Percentiles rank a stretch among this genome's conserved stretches.
These are phyloP conservation scores for Sphaerophoria taeniata DNA, from an alignment of 2,888 invertebrate species.

Conservation along the genomic window DNA sequence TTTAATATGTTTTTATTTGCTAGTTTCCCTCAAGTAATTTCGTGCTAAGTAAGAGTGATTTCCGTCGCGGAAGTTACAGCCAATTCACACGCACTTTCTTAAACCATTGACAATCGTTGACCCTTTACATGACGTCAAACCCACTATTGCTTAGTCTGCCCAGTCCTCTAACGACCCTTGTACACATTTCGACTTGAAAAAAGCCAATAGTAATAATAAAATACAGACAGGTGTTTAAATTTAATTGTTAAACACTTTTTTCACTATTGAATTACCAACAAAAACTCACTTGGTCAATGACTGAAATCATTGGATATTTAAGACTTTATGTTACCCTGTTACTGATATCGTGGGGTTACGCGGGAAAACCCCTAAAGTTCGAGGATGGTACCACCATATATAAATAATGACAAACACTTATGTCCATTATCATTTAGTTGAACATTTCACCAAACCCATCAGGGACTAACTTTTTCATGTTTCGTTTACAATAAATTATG, in stretches of 20 bases:
- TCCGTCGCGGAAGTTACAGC: conserved; percentile 37
- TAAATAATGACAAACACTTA: conserved; percentile 59
- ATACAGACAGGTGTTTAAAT: conserved; percentile 54
- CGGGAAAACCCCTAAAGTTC: too few species aligned
- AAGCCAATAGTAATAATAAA: conserved; percentile 7
- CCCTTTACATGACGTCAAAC: conserved; percentile 27
- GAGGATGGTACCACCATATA: conserved; percentile 11
- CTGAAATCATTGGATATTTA: conserved; percentile 35
- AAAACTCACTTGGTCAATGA: conserved; percentile 6
- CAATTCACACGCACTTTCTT: conserved; percentile 47
- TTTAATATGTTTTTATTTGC: conserved; percentile 22
- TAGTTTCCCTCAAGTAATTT: conserved; percentile 2
- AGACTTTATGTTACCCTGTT: conserved; percentile 6
- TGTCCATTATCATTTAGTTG: conserved; percentile 32
- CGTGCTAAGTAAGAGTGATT: conserved; percentile 36
- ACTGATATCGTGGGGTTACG: not conserved
- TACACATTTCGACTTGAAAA: not conserved
- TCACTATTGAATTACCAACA: conserved; percentile 31
- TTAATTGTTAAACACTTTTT: conserved; percentile 55
- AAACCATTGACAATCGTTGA: conserved; percentile 25
- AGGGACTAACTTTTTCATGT: conserved; percentile 31
- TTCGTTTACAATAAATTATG: conserved; percentile 58
- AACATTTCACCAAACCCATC: not conserved
- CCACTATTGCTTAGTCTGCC: not conserved
- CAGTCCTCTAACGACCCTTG: not conserved